These are phyloP conservation scores for Pantherophis guttatus DNA, from an alignment of 2,113 vertebrate species.

Conservation along the genomic window DNA sequence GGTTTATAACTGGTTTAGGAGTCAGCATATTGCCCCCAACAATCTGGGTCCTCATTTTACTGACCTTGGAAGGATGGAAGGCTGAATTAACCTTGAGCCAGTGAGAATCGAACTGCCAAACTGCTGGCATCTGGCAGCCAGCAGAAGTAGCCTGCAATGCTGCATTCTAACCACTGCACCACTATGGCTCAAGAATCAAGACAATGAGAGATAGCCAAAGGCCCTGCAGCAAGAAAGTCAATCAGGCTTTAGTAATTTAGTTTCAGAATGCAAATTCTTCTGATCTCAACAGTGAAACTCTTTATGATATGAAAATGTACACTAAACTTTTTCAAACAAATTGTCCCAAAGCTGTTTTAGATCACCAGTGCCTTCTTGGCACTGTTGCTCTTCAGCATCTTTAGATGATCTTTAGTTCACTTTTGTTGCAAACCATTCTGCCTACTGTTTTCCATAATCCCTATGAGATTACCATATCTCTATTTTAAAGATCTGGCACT, in stretches of 20 bases:
- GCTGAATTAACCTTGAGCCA: too few species aligned
- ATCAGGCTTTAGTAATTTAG: not conserved
- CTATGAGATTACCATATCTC: not conserved
- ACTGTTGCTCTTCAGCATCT: not conserved
- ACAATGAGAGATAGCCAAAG: not conserved
- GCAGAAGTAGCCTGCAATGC: too few species aligned
- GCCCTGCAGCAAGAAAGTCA: not conserved
- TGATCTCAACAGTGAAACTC: not conserved
- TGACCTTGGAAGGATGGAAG: too few species aligned
- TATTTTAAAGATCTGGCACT: not conserved
- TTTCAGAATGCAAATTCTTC: not conserved
- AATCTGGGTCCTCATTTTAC: too few species aligned
- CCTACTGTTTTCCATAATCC: not conserved
- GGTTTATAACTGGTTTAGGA: too few species aligned
- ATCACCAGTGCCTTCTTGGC: not conserved
- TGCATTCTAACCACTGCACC: too few species aligned
- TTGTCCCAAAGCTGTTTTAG: not conserved
- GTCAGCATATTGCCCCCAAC: too few species aligned
- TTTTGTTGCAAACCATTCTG: not conserved
- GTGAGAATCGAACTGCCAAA: too few species aligned
- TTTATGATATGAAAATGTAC: not conserved
- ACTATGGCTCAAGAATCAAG: not conserved
- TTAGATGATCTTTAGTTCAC: not conserved
- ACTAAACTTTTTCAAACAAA: not conserved
- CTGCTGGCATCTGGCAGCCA: too few species aligned